phyloP scores from a whole-genome alignment of 1,140 invertebrate species.

The roundworm (Caenorhabditis elegans) region DNA sequence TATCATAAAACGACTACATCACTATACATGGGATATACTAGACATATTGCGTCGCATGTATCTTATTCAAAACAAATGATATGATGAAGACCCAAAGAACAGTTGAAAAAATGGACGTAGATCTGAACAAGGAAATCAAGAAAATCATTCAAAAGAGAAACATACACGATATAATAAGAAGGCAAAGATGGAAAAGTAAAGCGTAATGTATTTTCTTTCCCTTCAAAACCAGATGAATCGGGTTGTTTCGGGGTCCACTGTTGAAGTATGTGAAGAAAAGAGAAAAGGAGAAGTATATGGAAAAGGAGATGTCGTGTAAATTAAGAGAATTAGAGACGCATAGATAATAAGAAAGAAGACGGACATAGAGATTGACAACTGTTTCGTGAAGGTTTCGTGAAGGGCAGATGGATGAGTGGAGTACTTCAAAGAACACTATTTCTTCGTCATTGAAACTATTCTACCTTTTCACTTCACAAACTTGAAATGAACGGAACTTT shows the following conservation, averaged over 20 bases:
- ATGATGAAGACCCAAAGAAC: background rate
- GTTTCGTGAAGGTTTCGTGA: background rate
- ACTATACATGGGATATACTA: too few relatives aligned
- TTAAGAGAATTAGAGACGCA: background rate
- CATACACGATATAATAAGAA: too few relatives aligned
- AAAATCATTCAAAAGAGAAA: background rate
- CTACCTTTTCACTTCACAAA: too few relatives aligned
- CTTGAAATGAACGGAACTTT: background rate
- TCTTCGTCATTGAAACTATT: background rate
- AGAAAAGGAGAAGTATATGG: background rate
- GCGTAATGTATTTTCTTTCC: background rate
- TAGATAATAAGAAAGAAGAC: background rate
- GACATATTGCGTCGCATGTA: too few relatives aligned
- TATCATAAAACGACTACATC: too few relatives aligned
- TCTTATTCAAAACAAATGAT: constrained; percentile 15
- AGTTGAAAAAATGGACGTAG: background rate
- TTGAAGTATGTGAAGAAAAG: background rate
- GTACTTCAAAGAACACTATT: background rate
- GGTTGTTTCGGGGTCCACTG: background rate
- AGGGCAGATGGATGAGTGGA: background rate
- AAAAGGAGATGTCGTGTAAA: background rate
- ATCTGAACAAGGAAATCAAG: background rate
- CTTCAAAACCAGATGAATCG: constrained; percentile 22
- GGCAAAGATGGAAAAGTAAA: background rate
- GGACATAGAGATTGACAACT: background rate